Base-by-base conservation (phyloP, 2,888 invertebrate genomes). In the Drosophila buzzatii region DNA sequence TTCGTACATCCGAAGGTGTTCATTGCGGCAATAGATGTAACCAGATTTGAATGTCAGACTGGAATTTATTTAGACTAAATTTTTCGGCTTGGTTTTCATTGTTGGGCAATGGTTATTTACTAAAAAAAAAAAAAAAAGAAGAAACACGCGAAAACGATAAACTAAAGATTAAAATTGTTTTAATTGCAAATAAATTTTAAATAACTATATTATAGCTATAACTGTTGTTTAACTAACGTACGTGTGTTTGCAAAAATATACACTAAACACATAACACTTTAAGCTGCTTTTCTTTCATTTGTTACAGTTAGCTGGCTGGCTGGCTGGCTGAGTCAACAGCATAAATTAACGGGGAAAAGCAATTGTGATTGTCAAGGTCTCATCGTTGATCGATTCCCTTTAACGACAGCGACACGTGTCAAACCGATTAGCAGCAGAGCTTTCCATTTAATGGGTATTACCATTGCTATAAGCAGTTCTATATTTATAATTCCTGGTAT, bases 11-110 rank as follows among this genome's bases (percentile, higher is more conserved):
- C n/a, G 14, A 55, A 44, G 42, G 42, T 65, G 62, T 59, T 57
- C 73, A 70, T 78, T 73, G 66, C 67, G 77, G 70, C 79, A 42
- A 56, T 31, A 55, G 7, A 55, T 41, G 35, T 55, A 55, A 52
- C 64, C 74, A 74, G 71, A 42, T 27, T 53, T 52, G 41, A 18
- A 45, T 74, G 66, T 47, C 61, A 65, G 56, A 81, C 79, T 76
- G 76, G 60, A 71, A 37, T 56, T 63, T 68, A 37, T 67, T 62
- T 75, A 75, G 68, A 65, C 41, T 67, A 63, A 52, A 66, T 75
- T 71, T 73, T 56, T 63, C 57, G 73, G 85, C 85, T 82, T 78
- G 78, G 83, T 85, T 85, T 72, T 73, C 52, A 85, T 88, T 84
- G 84, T 84, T 84, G 81, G 88, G 78, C 83, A 80, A 85, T 80